Base-by-base conservation (phyloP, 2,888 invertebrate genomes). In the Colletes collaris region DNA sequence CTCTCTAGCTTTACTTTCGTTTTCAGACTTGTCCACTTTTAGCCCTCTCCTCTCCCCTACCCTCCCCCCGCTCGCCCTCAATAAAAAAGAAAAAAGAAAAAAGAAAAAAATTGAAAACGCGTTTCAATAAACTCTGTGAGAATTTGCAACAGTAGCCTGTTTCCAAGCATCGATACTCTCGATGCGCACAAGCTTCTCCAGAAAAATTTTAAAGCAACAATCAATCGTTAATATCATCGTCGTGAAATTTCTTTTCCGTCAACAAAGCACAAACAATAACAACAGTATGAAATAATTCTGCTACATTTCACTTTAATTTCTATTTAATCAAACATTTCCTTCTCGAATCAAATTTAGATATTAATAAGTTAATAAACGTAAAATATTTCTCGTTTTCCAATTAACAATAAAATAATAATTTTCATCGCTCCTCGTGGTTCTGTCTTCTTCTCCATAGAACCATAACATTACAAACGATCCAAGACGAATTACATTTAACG, bases 401-500 rank as follows among this genome's bases (percentile, higher is more conserved):
- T 46, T 8, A 8, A 46, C 44, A 8, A 46, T 46, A 7, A 46
- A 46, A 1, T 0, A 8, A 8, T 46, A 8, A 46, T 7, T 46
- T 46, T 8, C 1, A 8, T 40, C 8, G 6, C 35, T 56, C 13
- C 56, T 13, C 52, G 52, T 16, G 16, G 16, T 16, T 8, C 13
- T 13, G 4, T 6, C 13, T 56, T 55, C 55, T 40, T 46, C 8
- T 46, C 44, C 63, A 44, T 13, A 53, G 16, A 58, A 58, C 53
- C 55, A n/a, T 10, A 11, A 55, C 13, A 44, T 66, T 35, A 71
- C 60, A 56, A 56, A 56, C 62, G 55, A 53, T 60, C 11, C 13
- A 19, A 56, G 49, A 63, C 5, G 4, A n/a, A n/a, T 13, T 58
- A 13, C 19, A 11, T 65, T 44, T 10, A 44, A 19, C 58, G 19